phyloP scores from a whole-genome alignment of 2,113 vertebrate genomes.

The Spermophilus dauricus region DNA sequence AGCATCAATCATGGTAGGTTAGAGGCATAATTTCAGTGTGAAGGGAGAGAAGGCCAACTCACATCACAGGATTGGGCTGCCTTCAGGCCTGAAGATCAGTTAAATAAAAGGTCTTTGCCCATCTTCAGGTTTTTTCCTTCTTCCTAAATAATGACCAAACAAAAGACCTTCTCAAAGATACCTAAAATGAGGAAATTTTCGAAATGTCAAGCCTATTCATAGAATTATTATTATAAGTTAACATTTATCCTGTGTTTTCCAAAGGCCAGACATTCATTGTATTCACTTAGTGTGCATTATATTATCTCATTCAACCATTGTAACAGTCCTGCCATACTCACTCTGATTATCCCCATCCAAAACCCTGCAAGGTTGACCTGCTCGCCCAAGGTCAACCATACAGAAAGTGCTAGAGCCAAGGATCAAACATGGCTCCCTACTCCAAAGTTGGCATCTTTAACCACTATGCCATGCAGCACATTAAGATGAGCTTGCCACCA shows the following conservation, averaged over 20 bases:
- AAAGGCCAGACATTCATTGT: not conserved
- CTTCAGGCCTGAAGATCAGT: not conserved
- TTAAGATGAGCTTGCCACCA: not conserved
- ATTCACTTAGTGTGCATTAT: not conserved
- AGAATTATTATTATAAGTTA: not conserved
- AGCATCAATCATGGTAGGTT: not conserved
- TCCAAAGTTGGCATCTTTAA: not conserved
- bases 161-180: not conserved
- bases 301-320: not conserved
- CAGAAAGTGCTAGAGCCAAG: not conserved
- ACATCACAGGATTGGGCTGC: not conserved
- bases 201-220: not conserved
- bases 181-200: conserved; percentile 8
- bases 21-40: not conserved
- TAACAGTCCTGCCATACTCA: not conserved
- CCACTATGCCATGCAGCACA: not conserved
- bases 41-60: not conserved
- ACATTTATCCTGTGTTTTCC: conserved; percentile 36
- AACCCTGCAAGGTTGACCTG: not conserved
- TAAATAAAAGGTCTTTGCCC: not conserved
- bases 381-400: not conserved
- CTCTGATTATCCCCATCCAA: not conserved
- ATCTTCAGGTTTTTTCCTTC: not conserved
- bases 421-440: not conserved
- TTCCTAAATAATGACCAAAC: conserved; percentile 7